Percentiles rank a stretch among this genome's conserved stretches.
These are phyloP conservation scores for Noctua pronuba DNA, from an alignment of 2,888 invertebrate genomes.

Conservation along the genomic window DNA sequence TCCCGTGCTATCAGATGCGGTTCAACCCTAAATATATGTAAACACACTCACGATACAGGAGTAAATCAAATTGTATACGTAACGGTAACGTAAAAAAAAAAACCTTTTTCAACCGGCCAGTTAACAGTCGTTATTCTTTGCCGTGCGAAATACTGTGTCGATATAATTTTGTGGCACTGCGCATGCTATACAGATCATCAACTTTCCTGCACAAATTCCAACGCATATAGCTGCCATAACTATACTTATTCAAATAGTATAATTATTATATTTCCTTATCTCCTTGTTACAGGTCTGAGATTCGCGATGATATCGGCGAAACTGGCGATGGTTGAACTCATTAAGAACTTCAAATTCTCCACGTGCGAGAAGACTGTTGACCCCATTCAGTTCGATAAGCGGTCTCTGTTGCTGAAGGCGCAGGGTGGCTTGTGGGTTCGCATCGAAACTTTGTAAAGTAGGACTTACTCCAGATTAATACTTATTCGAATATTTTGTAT, in stretches of 20 bases:
- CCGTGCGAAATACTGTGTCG: not conserved
- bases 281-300: conserved; percentile 82
- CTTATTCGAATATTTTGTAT: not conserved
- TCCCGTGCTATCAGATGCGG: not conserved
- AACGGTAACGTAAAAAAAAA: not conserved
- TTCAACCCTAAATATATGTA: not conserved
- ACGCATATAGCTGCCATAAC: not conserved
- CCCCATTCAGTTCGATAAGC: conserved; percentile 81
- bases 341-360: conserved; percentile 85
- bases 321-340: conserved; percentile 83
- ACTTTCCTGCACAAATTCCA: not conserved
- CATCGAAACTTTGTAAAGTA: conserved; percentile 71
- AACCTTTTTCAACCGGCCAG: not conserved
- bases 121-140: not conserved
- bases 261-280: conserved; percentile 17
- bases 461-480: not conserved
- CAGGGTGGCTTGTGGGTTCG: conserved; percentile 83
- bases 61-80: not conserved
- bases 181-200: not conserved
- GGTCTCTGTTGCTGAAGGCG: conserved; percentile 81
- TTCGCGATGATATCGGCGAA: conserved; percentile 89
- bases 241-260: not conserved
- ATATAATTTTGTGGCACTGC: not conserved
- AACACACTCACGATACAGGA: not conserved
- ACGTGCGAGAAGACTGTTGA: conserved; percentile 81